Evolutionary conservation across 2,797 vertebrate genomes (phyloP), one percentile per base, ranked within the genome.

Genomic region (Mormyrus hasselquistii): DNA sequence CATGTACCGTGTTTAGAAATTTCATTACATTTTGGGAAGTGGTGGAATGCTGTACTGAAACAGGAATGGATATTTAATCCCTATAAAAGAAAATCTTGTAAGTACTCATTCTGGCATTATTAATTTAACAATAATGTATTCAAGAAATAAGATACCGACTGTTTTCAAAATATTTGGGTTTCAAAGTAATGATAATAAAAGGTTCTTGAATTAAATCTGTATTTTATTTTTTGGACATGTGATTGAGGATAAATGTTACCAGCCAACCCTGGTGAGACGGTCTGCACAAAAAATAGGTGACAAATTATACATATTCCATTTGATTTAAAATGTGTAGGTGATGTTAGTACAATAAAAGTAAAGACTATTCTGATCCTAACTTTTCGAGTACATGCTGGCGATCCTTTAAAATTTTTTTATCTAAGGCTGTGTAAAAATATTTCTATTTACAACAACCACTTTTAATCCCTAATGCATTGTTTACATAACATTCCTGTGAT

Each of bases 1-100:
- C 95, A 96, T 96, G 96, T 97, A 97, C 93, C 92, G 95, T 97
- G 96, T 96, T 96, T 96, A 97, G 96, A 96, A 96, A 96, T 96
- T 96, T 96, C 96, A 92, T 87, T 50, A 92, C 57, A 53, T 88
- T 84, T 57, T 50, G 53, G 89, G 90, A 59, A 93, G 90, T 89
- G 86, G 89, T 88, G 89, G 89, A 92, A 89, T 57, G 50, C 44
- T 50, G 22, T 89, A 91, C 92, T 91, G 89, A 65, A 93, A 93
- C 85, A 91, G 84, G 92, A 93, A 90, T 91, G 88, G 90, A 92
- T 92, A 87, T 92, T 93, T 73, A 76, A 92, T 88, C 91, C 91
- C 93, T 92, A 93, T 92, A 93, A 92, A 88, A 93, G 91, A 89
- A 93, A 92, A 92, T 91, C 52, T 91, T 93, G 86, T 89, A 92